phyloP scores from a whole-genome alignment of 2,113 vertebrate species.

The Zosterops borbonicus region DNA sequence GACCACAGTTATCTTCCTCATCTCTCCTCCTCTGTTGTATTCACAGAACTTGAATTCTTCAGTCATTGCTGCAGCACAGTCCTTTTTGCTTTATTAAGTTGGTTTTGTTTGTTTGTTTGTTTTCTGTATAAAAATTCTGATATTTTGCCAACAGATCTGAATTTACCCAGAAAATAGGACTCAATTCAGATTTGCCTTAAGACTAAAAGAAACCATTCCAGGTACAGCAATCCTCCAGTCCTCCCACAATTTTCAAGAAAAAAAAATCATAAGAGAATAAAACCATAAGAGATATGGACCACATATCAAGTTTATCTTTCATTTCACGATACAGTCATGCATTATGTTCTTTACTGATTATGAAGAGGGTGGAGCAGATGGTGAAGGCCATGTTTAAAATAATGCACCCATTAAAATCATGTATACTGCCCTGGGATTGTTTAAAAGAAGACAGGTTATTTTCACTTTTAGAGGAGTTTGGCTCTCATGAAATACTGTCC shows the following conservation, averaged over 20 bases:
- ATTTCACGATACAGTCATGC: not conserved
- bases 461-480: not conserved
- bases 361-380: constrained; percentile 7
- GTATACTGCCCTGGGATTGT: not conserved
- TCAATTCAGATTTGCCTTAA: not conserved
- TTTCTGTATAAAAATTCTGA: not conserved
- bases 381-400: constrained; percentile 24
- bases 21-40: not conserved
- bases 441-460: not conserved
- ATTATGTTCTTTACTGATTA: not conserved
- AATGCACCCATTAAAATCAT: not conserved
- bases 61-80: not conserved
- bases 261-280: not conserved
- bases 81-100: not conserved
- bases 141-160: not conserved
- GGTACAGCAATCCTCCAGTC: not conserved
- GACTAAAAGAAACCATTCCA: not conserved
- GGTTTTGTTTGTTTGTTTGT: too few relatives aligned
- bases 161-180: not conserved
- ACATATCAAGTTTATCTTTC: not conserved
- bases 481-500: not conserved
- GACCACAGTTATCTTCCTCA: not conserved
- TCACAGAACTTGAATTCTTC: not conserved
- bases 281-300: not conserved
- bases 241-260: not conserved